Evolutionary conservation across 2,113 vertebrate species (phyloP).

Genomic region (Globicephala melas): DNA sequence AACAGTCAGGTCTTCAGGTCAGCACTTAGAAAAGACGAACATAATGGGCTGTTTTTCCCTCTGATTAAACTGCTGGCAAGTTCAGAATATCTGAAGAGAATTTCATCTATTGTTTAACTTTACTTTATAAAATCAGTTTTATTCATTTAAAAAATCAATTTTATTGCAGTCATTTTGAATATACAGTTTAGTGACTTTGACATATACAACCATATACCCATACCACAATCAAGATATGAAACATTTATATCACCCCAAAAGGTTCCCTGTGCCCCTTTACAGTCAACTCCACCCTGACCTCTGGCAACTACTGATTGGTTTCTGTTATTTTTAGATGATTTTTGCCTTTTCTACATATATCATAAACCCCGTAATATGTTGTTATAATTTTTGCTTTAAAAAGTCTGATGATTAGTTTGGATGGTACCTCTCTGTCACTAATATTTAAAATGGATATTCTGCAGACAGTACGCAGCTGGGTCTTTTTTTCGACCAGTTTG

Average conservation of each 20-base stretch:
- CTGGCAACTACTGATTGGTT: background rate
- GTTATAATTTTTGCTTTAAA: background rate
- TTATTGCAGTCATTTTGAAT: background rate
- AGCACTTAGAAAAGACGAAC: background rate
- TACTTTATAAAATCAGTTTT: background rate
- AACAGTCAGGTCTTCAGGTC: background rate
- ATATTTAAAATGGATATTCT: background rate
- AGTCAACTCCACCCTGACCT: background rate
- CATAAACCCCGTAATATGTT: background rate
- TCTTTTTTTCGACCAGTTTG: background rate
- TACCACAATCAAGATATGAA: background rate
- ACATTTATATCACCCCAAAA: background rate
- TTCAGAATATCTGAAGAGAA: background rate
- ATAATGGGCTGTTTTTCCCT: background rate
- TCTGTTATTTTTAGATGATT: background rate
- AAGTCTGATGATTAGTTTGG: background rate
- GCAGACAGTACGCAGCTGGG: background rate
- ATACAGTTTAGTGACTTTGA: background rate
- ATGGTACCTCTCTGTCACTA: background rate
- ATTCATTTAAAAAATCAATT: background rate
- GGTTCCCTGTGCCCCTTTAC: background rate
- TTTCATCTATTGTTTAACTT: background rate
- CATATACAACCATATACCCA: background rate
- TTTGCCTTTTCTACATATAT: background rate
- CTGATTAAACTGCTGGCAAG: constrained; percentile 7